Percentiles rank a stretch among this genome's conserved stretches.
Conservation (phyloP, 2,888 invertebrate genomes). For the Raillietiella orientalis region DNA sequence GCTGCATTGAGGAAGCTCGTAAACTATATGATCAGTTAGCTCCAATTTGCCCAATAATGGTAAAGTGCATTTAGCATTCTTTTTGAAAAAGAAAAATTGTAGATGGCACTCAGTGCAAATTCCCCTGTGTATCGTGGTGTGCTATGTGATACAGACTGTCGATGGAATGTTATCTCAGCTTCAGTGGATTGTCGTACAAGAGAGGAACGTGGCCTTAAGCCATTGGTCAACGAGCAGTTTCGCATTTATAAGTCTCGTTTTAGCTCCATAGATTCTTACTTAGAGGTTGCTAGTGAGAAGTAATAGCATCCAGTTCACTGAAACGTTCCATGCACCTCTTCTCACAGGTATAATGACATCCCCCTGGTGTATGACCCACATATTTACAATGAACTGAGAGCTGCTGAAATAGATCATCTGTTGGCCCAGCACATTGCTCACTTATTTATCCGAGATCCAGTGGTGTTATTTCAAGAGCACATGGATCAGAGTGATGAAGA, state of each 20-base stretch:
- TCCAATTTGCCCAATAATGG: constrained; percentile 86
- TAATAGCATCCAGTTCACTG: constrained; percentile 11
- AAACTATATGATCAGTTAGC: constrained; percentile 88
- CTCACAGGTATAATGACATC: constrained; percentile 57
- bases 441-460: constrained; percentile 85
- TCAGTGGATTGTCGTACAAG: constrained; percentile 82
- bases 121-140: constrained; percentile 79
- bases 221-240: constrained; percentile 35
- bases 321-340: constrained; percentile 3
- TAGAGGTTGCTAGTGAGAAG: constrained; percentile 55
- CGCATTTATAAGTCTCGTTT: constrained; percentile 71
- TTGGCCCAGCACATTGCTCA: constrained; percentile 89
- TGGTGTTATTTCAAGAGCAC: constrained; percentile 79
- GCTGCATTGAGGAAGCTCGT: constrained; percentile 79
- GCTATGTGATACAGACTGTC: constrained; percentile 74
- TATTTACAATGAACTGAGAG: constrained; percentile 43
- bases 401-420: constrained; percentile 67
- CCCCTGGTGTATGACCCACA: constrained; percentile 50
- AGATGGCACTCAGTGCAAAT: constrained; percentile 85
- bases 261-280: constrained; percentile 87
- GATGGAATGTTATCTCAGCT: constrained; percentile 80
- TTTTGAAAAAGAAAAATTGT: background rate
- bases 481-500: constrained; percentile 78
- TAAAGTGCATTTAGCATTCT: constrained; percentile 12
- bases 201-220: constrained; percentile 52